Conservation (phyloP, 2,797 vertebrate genomes). For the Cyclura pinguis region DNA sequence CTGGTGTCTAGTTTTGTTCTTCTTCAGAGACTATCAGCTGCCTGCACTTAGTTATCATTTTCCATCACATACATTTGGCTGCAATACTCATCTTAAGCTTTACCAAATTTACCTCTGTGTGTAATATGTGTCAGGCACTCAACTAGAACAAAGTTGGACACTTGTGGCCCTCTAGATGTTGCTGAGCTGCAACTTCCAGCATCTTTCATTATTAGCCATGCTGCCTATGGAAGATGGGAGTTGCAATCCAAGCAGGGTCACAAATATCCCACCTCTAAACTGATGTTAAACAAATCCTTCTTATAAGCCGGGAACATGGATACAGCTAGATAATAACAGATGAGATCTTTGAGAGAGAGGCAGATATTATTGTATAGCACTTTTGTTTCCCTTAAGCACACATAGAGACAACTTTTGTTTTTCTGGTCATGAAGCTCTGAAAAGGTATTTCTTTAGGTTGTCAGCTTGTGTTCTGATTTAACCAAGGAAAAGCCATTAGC, state of each 20-base stretch:
- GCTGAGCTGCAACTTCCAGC: too few relatives aligned
- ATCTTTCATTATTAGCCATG: too few relatives aligned
- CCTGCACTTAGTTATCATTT: not conserved
- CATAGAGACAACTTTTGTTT: too few relatives aligned
- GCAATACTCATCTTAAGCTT: not conserved
- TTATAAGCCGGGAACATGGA: not conserved
- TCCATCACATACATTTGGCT: not conserved
- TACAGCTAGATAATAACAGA: not conserved
- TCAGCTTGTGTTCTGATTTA: not conserved
- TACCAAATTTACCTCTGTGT: not conserved
- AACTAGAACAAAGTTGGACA: not conserved
- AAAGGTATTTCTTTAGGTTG: not conserved
- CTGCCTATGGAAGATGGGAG: too few relatives aligned
- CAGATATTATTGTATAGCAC: not conserved
- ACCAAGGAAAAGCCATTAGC: not conserved
- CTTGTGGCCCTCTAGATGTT: not conserved
- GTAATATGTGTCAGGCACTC: not conserved
- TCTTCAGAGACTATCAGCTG: not conserved
- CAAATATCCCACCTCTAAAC: too few relatives aligned
- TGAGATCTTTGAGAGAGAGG: not conserved
- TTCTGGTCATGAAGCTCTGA: too few relatives aligned
- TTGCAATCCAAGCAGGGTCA: too few relatives aligned
- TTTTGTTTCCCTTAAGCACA: not conserved
- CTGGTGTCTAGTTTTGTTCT: not conserved
- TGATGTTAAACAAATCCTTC: not conserved